Evolutionary conservation across 2,113 vertebrate species (phyloP).

Genomic region (Caranx melampygus): DNA sequence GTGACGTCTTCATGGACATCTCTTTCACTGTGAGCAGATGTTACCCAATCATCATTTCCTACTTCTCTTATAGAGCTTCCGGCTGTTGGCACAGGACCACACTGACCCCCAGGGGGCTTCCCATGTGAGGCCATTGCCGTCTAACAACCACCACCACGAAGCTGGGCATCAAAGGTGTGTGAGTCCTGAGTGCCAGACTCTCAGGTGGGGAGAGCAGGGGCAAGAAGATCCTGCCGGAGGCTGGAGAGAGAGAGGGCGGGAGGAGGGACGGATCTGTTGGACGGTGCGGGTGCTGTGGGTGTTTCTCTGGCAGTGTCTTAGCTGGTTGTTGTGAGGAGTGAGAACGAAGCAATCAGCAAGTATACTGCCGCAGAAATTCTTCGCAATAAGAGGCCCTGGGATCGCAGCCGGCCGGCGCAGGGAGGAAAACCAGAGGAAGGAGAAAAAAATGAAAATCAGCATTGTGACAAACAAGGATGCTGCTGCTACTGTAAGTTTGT

Average conservation of each 20-base stretch:
- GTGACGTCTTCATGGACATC: not conserved
- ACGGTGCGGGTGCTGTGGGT: constrained; percentile 90
- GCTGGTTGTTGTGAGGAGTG: constrained; percentile 99
- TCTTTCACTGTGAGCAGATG: not conserved
- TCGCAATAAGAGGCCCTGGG: constrained; percentile 83
- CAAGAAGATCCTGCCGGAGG: constrained; percentile 18
- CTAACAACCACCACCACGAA: constrained; percentile 17
- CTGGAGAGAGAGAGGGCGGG: constrained; percentile 1
- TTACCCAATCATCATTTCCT: constrained; percentile 17
- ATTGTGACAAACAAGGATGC: constrained; percentile 1
- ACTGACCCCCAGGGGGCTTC: not conserved
- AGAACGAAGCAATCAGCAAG: constrained; percentile 99
- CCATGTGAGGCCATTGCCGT: not conserved
- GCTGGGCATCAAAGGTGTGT: constrained; percentile 9
- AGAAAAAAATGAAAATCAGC: not conserved
- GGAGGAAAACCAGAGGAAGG: not conserved
- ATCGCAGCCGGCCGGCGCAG: not conserved
- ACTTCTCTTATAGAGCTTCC: constrained; percentile 53
- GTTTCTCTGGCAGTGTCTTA: constrained; percentile 99
- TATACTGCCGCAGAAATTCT: constrained; percentile 99
- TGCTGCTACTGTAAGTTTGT: constrained; percentile 43
- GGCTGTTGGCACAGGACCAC: constrained; percentile 22
- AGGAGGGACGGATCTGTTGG: constrained; percentile 9
- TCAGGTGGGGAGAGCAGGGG: constrained; percentile 35
- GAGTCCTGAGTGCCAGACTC: constrained; percentile 24